Conservation (phyloP, 1,140 invertebrate species). For the Cylas formicarius region DNA sequence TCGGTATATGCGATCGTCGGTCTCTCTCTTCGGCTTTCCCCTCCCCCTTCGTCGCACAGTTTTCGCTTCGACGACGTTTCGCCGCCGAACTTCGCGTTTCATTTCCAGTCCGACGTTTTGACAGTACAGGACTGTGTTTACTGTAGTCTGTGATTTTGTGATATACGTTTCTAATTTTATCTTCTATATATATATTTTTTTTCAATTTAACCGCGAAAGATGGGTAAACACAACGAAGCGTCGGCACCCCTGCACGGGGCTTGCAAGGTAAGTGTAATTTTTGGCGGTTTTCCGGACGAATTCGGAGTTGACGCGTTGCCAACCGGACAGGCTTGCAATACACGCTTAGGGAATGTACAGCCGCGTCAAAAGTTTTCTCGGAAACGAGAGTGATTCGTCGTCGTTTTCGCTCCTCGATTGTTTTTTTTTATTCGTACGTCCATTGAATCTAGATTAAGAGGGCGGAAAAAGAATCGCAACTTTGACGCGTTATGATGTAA, state of each 20-base stretch:
- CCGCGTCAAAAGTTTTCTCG: constrained; percentile 1
- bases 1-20: too few relatives aligned
- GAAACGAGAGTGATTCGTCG: not conserved
- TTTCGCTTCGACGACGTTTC: too few relatives aligned
- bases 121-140: constrained; percentile 11
- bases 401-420: too few relatives aligned
- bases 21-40: too few relatives aligned
- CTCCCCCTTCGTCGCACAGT: too few relatives aligned
- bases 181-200: constrained; percentile 12
- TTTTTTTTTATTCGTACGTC: constrained; percentile 1
- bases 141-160: constrained; percentile 24
- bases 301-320: constrained; percentile 14
- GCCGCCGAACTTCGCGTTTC: constrained; percentile 8
- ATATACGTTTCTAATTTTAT: constrained; percentile 10
- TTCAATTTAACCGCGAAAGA: constrained; percentile 13
- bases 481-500: not conserved
- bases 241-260: constrained; percentile 23
- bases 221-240: constrained; percentile 20
- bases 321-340: constrained; percentile 8
- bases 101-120: constrained; percentile 20
- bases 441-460: not conserved
- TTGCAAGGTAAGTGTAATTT: constrained; percentile 29
- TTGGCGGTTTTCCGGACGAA: constrained; percentile 12
- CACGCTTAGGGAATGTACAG: not conserved
- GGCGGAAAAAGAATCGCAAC: not conserved